phyloP scores from a whole-genome alignment of 2,888 invertebrate species.

The Leptopterna dolabrata region DNA sequence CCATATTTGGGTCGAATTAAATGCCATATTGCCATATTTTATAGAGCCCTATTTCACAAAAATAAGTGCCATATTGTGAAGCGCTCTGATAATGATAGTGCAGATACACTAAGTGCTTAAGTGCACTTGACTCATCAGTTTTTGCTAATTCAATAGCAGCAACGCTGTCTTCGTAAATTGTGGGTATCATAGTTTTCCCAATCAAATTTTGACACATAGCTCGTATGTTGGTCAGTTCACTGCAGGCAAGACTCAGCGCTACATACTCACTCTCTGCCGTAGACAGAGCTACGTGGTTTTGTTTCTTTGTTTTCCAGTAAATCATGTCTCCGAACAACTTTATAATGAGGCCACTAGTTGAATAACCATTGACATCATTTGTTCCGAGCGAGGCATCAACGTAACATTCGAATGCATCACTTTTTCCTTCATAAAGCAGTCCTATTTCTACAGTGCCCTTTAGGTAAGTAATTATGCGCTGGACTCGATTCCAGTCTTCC shows the following conservation, averaged over 20 bases:
- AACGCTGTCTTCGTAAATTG: background rate
- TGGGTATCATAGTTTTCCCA: background rate
- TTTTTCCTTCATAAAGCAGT: background rate
- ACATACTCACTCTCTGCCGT: background rate
- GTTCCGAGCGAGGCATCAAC: background rate
- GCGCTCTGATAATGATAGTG: background rate
- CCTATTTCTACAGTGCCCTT: background rate
- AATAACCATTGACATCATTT: background rate
- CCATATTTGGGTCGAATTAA: no score
- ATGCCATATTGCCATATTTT: no score
- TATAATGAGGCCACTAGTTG: background rate
- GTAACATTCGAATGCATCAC: background rate
- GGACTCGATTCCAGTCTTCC: constrained; percentile 12
- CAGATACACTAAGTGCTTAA: background rate
- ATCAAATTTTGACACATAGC: background rate
- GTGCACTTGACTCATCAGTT: background rate
- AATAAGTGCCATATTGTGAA: no score
- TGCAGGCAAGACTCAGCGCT: background rate
- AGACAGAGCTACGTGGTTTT: background rate
- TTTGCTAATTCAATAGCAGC: background rate
- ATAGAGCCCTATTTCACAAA: no score
- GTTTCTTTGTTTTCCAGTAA: background rate
- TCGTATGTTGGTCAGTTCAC: background rate
- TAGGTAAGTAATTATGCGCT: background rate
- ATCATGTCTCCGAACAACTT: background rate